Conservation (phyloP, 2,797 vertebrate species). For the Aplochiton taeniatus region DNA sequence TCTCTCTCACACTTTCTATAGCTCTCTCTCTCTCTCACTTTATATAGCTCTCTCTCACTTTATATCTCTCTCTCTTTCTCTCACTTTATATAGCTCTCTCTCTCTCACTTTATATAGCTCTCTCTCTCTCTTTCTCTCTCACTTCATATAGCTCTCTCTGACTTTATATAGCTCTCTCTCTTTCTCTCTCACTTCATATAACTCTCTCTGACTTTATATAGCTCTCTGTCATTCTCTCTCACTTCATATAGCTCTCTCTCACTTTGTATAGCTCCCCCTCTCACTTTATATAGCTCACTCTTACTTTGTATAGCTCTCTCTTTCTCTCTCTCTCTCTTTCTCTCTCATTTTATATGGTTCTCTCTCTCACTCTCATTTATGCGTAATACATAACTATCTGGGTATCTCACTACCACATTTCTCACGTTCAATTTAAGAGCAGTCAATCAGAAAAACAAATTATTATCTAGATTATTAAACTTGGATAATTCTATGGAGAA, state of each 20-base stretch:
- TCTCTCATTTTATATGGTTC: slow-evolving; percentile 43
- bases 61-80: not conserved
- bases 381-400: no score
- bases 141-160: no score
- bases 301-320: slow-evolving; percentile 31
- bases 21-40: no score
- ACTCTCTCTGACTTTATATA: no score
- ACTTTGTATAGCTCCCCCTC: slow-evolving; percentile 3
- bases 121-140: not conserved
- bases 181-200: not conserved
- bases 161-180: no score
- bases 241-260: not conserved
- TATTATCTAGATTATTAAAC: not conserved
- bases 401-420: no score
- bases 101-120: not conserved
- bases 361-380: not conserved
- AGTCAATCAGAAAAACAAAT: no score
- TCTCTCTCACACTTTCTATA: not conserved
- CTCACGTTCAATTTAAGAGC: no score
- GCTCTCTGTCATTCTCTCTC: no score
- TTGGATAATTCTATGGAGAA: not conserved
- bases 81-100: not conserved
- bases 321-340: slow-evolving; percentile 33
- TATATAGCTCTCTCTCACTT: not conserved
- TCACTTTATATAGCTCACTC: no score